These are phyloP conservation scores for Caradrina kadenii DNA, from an alignment of 2,888 invertebrate species.

Conservation along the genomic window DNA sequence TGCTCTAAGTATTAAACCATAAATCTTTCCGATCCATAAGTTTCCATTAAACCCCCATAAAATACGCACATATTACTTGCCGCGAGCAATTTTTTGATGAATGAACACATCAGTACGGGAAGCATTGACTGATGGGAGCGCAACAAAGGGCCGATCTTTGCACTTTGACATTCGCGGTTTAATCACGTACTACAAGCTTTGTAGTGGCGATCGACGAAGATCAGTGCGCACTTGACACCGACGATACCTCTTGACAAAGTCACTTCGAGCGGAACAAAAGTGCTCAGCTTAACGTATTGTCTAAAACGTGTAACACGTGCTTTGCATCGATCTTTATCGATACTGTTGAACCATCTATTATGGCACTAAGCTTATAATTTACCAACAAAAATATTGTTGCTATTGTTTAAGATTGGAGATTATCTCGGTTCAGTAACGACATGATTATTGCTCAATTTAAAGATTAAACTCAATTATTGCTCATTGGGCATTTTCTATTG, in stretches of 20 bases:
- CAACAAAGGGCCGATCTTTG: constrained; percentile 88
- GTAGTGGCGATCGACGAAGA: constrained; percentile 77
- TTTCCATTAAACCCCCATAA: constrained; percentile 57
- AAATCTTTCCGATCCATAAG: constrained; percentile 36
- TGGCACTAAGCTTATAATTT: constrained; percentile 62
- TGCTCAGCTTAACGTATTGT: constrained; percentile 68
- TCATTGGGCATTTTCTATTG: constrained; percentile 55
- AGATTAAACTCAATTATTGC: constrained; percentile 57
- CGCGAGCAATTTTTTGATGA: constrained; percentile 82
- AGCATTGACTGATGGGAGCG: constrained; percentile 81
- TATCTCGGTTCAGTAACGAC: constrained; percentile 46
- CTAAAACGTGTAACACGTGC: constrained; percentile 65
- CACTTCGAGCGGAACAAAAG: constrained; percentile 78
- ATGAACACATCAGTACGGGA: constrained; percentile 81
- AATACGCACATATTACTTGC: constrained; percentile 67
- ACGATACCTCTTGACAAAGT: constrained; percentile 82
- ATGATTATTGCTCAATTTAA: constrained; percentile 62
- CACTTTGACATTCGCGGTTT: constrained; percentile 90
- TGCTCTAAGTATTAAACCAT: constrained; percentile 20
- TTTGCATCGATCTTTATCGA: constrained; percentile 72
- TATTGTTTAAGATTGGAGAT: constrained; percentile 52
- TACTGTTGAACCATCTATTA: constrained; percentile 54
- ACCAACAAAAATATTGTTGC: constrained; percentile 59
- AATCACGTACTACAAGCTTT: constrained; percentile 86
- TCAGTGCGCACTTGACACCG: constrained; percentile 85